Evolutionary conservation across 2,113 vertebrate genomes (phyloP).

Genomic region (Hylia prasina): DNA sequence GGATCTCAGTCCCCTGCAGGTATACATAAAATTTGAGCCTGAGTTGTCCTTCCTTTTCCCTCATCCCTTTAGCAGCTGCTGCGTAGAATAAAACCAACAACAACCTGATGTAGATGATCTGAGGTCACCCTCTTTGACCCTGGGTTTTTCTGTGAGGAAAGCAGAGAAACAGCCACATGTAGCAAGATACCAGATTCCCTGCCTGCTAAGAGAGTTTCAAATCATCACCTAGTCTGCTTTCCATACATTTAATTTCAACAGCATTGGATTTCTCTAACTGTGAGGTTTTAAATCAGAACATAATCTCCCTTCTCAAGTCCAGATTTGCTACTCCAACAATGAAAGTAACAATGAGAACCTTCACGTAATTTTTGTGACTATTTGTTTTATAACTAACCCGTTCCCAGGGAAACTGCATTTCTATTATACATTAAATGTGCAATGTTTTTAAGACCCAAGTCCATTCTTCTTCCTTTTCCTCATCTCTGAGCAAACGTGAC

Average conservation of each 20-base stretch:
- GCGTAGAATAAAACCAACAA: not conserved
- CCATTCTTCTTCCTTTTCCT: not conserved
- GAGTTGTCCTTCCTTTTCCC: not conserved
- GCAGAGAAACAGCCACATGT: not conserved
- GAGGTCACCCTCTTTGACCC: not conserved
- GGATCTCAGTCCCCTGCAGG: not conserved
- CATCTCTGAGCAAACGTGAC: not conserved
- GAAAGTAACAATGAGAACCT: not conserved
- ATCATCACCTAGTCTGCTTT: not conserved
- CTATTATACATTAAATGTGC: not conserved
- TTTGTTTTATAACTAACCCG: not conserved
- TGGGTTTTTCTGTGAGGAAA: not conserved
- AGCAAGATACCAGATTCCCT: not conserved
- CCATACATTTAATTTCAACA: not conserved
- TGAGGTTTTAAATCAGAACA: not conserved
- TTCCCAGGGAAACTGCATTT: not conserved
- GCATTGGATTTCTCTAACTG: not conserved
- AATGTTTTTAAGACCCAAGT: not conserved
- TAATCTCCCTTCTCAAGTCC: not conserved
- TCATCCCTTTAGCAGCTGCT: not conserved
- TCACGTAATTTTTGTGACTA: rapidly evolving
- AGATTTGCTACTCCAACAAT: not conserved
- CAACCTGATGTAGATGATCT: not conserved
- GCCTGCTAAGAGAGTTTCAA: not conserved
- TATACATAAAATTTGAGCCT: not conserved